Conservation (phyloP, 35 echinoderm and acorn worm species). For the Chiridota heheva region DNA sequence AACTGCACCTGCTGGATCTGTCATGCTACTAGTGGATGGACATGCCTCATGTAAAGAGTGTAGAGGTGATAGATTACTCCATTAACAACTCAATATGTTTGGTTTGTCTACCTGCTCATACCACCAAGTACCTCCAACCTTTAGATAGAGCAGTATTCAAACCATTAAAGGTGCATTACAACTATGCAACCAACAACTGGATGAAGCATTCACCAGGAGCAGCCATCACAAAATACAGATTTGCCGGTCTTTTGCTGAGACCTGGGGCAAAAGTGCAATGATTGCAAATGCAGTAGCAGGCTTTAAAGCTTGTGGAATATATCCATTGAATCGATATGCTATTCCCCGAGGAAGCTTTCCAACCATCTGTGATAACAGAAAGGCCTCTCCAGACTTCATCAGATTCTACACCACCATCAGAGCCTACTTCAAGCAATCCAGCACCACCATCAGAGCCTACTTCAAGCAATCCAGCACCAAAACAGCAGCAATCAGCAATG, state of each 20-base stretch:
- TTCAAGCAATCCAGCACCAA: no score
- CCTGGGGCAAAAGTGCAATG: conserved; percentile 52
- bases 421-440: no score
- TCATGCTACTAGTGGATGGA: conserved; percentile 36
- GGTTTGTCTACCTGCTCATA: no score
- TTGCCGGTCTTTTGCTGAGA: conserved; percentile 32
- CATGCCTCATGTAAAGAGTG: conserved; percentile 36
- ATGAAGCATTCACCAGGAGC: conserved; percentile 17
- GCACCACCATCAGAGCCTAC: no score
- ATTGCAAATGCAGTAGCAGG: conserved; percentile 22
- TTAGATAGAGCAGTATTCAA: conserved; percentile 50
- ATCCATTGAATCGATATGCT: conserved; percentile 49
- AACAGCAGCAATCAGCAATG: no score
- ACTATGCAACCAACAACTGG: conserved; percentile 41
- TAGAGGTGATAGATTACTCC: neutral
- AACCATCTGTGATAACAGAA: conserved; percentile 15
- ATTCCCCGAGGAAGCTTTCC: conserved; percentile 52
- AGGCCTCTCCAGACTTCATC: no score
- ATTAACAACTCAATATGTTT: no score
- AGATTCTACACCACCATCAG: no score
- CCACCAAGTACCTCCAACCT: no score
- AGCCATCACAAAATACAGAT: conserved; percentile 54
- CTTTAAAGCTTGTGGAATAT: conserved; percentile 51
- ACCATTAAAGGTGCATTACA: conserved; percentile 29
- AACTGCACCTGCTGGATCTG: conserved; percentile 3